Conservation (phyloP, 1,140 invertebrate genomes). For the Drosophila parabipectinata region DNA sequence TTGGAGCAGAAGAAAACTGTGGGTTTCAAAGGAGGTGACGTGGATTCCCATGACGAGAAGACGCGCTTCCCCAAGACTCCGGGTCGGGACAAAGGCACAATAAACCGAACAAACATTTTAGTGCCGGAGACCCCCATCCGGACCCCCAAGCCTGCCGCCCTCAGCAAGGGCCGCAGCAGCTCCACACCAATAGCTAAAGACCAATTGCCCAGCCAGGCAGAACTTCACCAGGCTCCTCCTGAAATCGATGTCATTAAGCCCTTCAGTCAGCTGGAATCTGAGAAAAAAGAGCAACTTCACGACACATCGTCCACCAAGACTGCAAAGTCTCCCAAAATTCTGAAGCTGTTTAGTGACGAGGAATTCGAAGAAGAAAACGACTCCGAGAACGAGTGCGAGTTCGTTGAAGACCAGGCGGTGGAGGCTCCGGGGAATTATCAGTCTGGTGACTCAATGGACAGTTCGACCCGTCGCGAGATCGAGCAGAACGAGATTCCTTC, state of each 20-base stretch:
- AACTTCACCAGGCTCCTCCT: conserved; percentile 20
- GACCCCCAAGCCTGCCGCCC: conserved; percentile 1
- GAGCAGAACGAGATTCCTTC: conserved; percentile 58
- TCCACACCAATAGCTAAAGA: conserved; percentile 56
- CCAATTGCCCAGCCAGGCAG: background rate
- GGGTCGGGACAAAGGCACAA: conserved; percentile 19
- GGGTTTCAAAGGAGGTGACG: conserved; percentile 18
- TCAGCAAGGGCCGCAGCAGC: conserved; percentile 48
- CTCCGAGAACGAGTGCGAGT: conserved; percentile 23
- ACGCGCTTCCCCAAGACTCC: conserved; percentile 67
- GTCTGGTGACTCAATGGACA: conserved; percentile 76
- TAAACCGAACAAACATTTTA: background rate
- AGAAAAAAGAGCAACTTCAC: background rate
- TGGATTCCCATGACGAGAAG: conserved; percentile 28
- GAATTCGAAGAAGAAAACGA: conserved; percentile 1
- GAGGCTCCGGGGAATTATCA: conserved; percentile 46
- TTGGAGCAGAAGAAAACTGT: conserved; percentile 38
- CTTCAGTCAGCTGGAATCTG: conserved; percentile 12
- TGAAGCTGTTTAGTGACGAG: conserved; percentile 4
- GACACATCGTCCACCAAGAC: background rate
- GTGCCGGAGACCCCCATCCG: background rate
- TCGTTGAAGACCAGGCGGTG: conserved; percentile 57
- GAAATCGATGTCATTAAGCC: conserved; percentile 55
- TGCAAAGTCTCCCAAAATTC: background rate
- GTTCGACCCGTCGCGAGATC: conserved; percentile 53